These are phyloP conservation scores for Lytechinus variegatus DNA, from an alignment of 35 echinoderm and acorn worm species.

Conservation along the genomic window DNA sequence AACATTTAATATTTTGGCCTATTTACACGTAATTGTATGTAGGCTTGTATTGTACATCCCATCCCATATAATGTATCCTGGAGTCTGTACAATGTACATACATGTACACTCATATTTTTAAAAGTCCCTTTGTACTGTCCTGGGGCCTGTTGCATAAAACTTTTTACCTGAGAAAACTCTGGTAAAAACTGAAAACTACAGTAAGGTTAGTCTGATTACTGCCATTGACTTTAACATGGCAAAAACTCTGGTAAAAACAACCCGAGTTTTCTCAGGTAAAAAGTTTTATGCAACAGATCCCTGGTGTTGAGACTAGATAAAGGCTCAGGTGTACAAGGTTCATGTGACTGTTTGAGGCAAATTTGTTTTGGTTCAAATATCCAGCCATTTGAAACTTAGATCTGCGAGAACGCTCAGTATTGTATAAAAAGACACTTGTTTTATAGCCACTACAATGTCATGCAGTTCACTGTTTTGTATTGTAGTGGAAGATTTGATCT, in stretches of 20 bases:
- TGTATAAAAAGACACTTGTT: neutral
- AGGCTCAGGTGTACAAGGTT: neutral
- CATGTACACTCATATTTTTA: neutral
- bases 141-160: no score
- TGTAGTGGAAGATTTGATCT: no score
- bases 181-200: no score
- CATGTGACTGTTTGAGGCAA: neutral
- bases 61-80: no score
- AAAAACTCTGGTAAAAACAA: no score
- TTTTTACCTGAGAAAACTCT: no score
- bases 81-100: neutral
- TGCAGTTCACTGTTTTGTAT: neutral
- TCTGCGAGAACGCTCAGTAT: neutral
- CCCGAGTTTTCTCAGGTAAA: no score
- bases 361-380: conserved; percentile 7
- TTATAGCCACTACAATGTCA: neutral
- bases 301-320: neutral
- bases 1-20: no score
- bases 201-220: no score
- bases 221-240: no score
- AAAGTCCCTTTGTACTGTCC: neutral
- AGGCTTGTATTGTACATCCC: neutral
- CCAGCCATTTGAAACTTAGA: neutral
- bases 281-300: no score
- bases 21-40: neutral